Conservation (phyloP, 2,797 vertebrate species). For the Myripristis jacobus region DNA sequence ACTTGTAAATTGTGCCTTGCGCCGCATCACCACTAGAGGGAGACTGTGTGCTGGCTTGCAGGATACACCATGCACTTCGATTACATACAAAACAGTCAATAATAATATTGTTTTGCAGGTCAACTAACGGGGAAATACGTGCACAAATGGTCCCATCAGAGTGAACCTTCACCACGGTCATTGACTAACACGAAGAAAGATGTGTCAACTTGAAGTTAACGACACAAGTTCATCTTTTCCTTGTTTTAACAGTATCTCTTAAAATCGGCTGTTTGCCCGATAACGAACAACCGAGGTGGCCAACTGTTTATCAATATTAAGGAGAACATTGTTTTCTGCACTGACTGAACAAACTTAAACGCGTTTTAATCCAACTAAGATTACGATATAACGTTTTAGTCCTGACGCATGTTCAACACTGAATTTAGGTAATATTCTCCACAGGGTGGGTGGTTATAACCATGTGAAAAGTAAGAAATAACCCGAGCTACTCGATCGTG, state of each 20-base stretch:
- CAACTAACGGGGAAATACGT: conserved; percentile 58
- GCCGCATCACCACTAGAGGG: conserved; percentile 77
- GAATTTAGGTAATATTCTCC: conserved; percentile 62
- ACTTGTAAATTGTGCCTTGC: conserved; percentile 71
- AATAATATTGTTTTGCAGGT: conserved; percentile 79
- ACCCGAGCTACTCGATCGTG: conserved; percentile 16
- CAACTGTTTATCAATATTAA: conserved; percentile 27
- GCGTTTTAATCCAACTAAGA: conserved; percentile 70
- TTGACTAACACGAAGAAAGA: conserved; percentile 65
- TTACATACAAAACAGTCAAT: conserved; percentile 83
- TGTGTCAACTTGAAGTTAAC: conserved; percentile 80
- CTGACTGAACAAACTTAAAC: conserved; percentile 63
- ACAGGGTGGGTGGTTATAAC: conserved; percentile 44
- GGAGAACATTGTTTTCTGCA: conserved; percentile 69
- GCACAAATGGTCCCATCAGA: conserved; percentile 62
- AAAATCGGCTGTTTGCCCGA: conserved; percentile 69
- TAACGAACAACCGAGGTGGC: conserved; percentile 39
- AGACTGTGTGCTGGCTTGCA: conserved; percentile 66
- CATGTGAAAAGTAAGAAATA: conserved; percentile 69
- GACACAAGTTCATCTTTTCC: conserved; percentile 85
- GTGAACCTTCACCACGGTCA: conserved; percentile 46
- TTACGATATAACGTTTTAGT: conserved; percentile 83
- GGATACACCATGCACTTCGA: conserved; percentile 84
- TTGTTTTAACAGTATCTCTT: conserved; percentile 86
- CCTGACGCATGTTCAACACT: conserved; percentile 79